phyloP scores from a whole-genome alignment of 1,140 invertebrate species.

The Tetragnatha versicolor region DNA sequence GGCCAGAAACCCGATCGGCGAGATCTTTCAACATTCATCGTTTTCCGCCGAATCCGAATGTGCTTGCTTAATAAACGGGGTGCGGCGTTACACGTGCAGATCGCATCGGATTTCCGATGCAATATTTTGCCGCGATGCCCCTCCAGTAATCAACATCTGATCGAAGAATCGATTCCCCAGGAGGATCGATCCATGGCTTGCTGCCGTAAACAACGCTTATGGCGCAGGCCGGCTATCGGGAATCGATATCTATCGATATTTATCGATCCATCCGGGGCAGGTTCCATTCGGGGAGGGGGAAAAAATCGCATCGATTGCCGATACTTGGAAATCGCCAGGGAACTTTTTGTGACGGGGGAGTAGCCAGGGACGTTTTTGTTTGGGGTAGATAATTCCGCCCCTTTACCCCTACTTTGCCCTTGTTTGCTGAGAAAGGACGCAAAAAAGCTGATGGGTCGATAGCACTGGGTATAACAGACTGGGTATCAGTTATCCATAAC shows the following conservation, averaged over 20 bases:
- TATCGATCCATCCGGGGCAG: conserved; percentile 26
- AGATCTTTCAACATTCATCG: conserved; percentile 32
- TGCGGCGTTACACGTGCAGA: conserved; percentile 33
- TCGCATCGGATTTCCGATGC: conserved; percentile 51
- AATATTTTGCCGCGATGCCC: conserved; percentile 49
- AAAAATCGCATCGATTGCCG: conserved; percentile 42
- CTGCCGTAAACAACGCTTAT: conserved; percentile 53
- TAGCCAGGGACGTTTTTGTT: conserved; percentile 19
- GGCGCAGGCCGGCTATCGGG: conserved; percentile 36
- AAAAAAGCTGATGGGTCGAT: too few relatives aligned
- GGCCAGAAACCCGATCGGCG: conserved; percentile 35
- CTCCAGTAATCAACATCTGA: conserved; percentile 52
- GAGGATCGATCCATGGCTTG: conserved; percentile 28
- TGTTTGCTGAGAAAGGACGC: too few relatives aligned
- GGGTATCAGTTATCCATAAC: too few relatives aligned
- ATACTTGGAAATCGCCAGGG: conserved; percentile 51
- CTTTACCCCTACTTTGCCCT: not conserved
- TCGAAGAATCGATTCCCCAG: conserved; percentile 51
- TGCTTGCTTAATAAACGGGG: conserved; percentile 9
- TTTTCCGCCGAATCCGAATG: conserved; percentile 32
- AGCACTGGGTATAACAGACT: too few relatives aligned
- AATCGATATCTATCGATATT: conserved; percentile 53
- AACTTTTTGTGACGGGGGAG: conserved; percentile 14
- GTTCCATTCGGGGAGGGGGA: conserved; percentile 1
- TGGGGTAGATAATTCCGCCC: conserved; percentile 13